Evolutionary conservation across 1,140 invertebrate species (phyloP).

Genomic region (Ostrea denselamellosa): DNA sequence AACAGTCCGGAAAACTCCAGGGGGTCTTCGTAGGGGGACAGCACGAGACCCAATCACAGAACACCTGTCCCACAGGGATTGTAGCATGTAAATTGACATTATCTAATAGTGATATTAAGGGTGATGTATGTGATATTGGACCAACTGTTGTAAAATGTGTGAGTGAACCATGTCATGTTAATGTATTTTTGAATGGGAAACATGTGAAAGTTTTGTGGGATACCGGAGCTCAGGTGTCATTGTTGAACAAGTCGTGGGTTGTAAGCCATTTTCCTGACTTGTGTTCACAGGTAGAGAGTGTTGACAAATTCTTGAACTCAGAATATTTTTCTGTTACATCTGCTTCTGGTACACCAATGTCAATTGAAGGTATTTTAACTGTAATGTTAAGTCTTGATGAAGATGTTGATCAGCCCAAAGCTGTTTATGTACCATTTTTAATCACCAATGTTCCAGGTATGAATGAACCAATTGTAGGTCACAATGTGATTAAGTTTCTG

Average conservation of each 20-base stretch:
- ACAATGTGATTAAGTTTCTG: slow-evolving; percentile 52
- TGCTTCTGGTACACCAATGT: no score
- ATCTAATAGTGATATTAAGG: no score
- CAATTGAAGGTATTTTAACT: slow-evolving; percentile 19
- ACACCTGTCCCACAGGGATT: no score
- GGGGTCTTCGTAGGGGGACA: slow-evolving; percentile 35
- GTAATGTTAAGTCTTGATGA: slow-evolving; percentile 10
- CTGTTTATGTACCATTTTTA: slow-evolving; percentile 52
- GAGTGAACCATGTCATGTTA: not conserved
- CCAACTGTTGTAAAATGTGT: not conserved
- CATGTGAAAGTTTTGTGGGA: no score
- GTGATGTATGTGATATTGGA: no score
- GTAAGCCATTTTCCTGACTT: not conserved
- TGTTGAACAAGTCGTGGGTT: no score
- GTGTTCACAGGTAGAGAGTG: not conserved
- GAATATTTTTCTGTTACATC: no score
- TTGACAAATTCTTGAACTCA: not conserved
- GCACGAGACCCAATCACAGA: not conserved
- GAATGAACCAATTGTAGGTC: slow-evolving; percentile 49
- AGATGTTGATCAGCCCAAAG: not conserved
- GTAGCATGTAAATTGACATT: no score
- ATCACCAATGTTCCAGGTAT: slow-evolving; percentile 1
- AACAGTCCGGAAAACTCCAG: no score
- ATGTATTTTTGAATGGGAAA: slow-evolving; percentile 6
- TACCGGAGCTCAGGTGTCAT: no score